Evolutionary conservation across 2,113 vertebrate species (phyloP).

Genomic region (Andinoacara biseriatus): DNA sequence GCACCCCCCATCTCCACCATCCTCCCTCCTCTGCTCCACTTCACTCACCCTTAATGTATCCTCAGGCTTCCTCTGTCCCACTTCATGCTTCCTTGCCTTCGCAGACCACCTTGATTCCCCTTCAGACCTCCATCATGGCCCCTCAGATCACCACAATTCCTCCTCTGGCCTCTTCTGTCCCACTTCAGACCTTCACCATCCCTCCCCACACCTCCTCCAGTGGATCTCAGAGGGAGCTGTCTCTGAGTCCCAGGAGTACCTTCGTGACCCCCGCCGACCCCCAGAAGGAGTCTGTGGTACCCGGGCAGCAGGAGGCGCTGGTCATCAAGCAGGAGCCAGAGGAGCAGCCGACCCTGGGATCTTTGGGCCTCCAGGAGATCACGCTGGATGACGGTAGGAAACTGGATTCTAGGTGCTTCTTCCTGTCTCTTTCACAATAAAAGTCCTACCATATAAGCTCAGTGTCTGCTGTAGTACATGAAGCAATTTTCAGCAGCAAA

Average conservation of each 20-base stretch:
- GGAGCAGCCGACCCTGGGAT: slow-evolving; percentile 81
- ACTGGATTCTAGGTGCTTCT: neutral
- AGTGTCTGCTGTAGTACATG: too few relatives aligned
- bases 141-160: slow-evolving; percentile 25
- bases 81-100: slow-evolving; percentile 31
- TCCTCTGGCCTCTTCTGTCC: slow-evolving; percentile 49
- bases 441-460: too few relatives aligned
- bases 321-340: slow-evolving; percentile 90
- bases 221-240: slow-evolving; percentile 65
- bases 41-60: slow-evolving; percentile 73
- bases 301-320: slow-evolving; percentile 44
- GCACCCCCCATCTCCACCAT: slow-evolving; percentile 47
- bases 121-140: slow-evolving; percentile 24
- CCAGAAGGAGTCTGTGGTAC: slow-evolving; percentile 70
- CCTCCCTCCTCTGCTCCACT: slow-evolving; percentile 77
- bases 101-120: slow-evolving; percentile 48
- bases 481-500: too few relatives aligned
- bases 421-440: neutral
- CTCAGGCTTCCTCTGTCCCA: slow-evolving; percentile 55
- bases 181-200: slow-evolving; percentile 19
- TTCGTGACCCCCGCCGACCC: slow-evolving; percentile 66
- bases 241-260: slow-evolving; percentile 69
- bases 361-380: slow-evolving; percentile 91
- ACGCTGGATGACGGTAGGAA: slow-evolving; percentile 95
- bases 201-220: slow-evolving; percentile 56